phyloP scores from a whole-genome alignment of 2,797 vertebrate genomes.

The Oreonectes daqikongensis region DNA sequence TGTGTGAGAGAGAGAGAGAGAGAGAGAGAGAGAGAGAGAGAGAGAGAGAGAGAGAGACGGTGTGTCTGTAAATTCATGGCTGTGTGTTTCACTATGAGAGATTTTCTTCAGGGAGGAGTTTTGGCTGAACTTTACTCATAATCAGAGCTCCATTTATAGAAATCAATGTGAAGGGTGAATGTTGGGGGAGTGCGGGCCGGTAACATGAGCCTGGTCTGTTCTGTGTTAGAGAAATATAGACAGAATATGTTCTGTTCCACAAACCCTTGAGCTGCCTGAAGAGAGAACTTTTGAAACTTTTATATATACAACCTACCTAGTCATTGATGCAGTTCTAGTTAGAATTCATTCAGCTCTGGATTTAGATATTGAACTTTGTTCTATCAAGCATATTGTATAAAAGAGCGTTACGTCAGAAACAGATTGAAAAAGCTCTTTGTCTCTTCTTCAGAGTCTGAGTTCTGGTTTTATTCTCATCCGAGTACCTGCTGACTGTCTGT shows the following conservation, averaged over 20 bases:
- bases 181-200: conserved; percentile 42
- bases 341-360: no score
- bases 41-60: neutral
- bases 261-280: no score
- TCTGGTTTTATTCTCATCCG: neutral
- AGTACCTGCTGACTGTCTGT: neutral
- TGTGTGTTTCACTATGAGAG: neutral
- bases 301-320: no score
- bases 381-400: no score
- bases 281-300: no score
- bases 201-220: conserved; percentile 6
- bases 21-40: conserved; percentile 8
- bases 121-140: conserved; percentile 61
- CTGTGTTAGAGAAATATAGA: neutral
- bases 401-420: no score
- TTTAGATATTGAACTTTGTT: no score
- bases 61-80: conserved; percentile 1
- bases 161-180: conserved; percentile 57
- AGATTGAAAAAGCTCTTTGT: no score
- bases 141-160: conserved; percentile 63
- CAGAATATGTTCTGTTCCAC: neutral
- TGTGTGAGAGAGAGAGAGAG: neutral
- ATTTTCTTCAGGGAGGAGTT: conserved; percentile 41
- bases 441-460: no score
- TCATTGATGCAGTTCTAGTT: no score